Conservation (phyloP, 2,113 vertebrate species). For the Cygnus buccinator region DNA sequence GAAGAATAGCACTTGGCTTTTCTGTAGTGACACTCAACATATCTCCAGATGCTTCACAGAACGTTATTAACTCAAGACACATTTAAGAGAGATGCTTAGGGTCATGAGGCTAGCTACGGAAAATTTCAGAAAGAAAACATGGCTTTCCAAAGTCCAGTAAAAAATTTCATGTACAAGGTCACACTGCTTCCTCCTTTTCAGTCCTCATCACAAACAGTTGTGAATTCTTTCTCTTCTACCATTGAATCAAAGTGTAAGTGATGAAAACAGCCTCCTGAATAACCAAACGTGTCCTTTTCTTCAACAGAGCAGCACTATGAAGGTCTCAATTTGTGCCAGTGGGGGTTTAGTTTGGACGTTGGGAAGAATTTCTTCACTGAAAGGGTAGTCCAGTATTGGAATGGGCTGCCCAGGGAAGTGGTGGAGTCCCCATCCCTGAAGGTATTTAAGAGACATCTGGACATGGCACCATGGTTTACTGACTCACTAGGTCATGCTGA, state of each 20-base stretch:
- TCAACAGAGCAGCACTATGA: not conserved
- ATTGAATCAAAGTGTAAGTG: not conserved
- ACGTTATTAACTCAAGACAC: not conserved
- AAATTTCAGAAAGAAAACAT: not conserved
- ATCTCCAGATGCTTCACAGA: not conserved
- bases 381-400: not conserved
- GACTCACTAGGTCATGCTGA: not conserved
- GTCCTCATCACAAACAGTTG: not conserved
- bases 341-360: not conserved
- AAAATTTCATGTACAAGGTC: not conserved
- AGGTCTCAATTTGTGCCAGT: not conserved
- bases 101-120: not conserved
- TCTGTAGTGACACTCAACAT: fast-evolving
- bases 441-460: not conserved
- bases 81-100: not conserved
- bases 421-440: not conserved
- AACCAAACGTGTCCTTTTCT: not conserved
- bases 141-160: not conserved
- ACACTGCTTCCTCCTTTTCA: not conserved
- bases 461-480: not conserved
- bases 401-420: not conserved
- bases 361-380: not conserved
- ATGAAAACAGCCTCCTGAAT: not conserved
- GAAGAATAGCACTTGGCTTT: not conserved
- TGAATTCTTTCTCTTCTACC: not conserved